These are phyloP conservation scores for Drosophila pseudoananassae DNA, from an alignment of 1,140 invertebrate species.

Conservation along the genomic window DNA sequence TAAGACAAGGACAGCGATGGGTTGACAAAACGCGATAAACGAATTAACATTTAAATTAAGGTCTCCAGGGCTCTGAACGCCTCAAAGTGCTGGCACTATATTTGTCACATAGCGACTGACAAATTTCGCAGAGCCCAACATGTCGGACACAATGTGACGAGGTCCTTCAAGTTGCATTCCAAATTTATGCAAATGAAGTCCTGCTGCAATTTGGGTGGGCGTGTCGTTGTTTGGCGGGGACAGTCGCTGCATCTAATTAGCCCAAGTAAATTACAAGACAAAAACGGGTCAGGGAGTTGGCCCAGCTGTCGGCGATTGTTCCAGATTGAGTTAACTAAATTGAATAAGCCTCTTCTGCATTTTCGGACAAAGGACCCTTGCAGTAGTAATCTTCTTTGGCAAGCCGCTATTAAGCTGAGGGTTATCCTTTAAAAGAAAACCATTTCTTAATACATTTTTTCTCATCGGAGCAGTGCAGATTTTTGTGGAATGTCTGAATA, in stretches of 20 bases:
- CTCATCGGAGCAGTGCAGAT: background rate
- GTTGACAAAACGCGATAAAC: slow-evolving; percentile 70
- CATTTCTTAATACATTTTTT: too few species aligned
- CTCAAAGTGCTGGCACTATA: slow-evolving; percentile 43
- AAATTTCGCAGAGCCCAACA: slow-evolving; percentile 26
- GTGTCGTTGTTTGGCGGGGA: slow-evolving; percentile 43
- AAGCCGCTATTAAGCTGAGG: background rate
- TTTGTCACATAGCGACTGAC: slow-evolving; percentile 40
- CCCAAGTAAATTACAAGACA: slow-evolving; percentile 40
- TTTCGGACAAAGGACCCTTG: background rate
- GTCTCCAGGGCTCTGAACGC: slow-evolving; percentile 36
- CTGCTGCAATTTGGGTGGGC: slow-evolving; percentile 33
- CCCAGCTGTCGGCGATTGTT: slow-evolving; percentile 11
- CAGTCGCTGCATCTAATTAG: slow-evolving; percentile 68
- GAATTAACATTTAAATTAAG: slow-evolving; percentile 82
- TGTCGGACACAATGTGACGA: slow-evolving; percentile 32
- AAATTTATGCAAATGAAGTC: slow-evolving; percentile 70
- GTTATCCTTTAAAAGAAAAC: background rate
- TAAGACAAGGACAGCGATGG: slow-evolving; percentile 51
- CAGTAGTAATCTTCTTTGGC: background rate
- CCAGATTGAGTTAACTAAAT: slow-evolving; percentile 26
- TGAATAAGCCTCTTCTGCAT: slow-evolving; percentile 25
- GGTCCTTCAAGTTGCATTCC: slow-evolving; percentile 39
- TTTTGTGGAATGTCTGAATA: slow-evolving; percentile 8
- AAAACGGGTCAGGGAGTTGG: slow-evolving; percentile 19